Evolutionary conservation across 1,140 invertebrate species (phyloP).

Genomic region (Drosophila pruinosa): DNA sequence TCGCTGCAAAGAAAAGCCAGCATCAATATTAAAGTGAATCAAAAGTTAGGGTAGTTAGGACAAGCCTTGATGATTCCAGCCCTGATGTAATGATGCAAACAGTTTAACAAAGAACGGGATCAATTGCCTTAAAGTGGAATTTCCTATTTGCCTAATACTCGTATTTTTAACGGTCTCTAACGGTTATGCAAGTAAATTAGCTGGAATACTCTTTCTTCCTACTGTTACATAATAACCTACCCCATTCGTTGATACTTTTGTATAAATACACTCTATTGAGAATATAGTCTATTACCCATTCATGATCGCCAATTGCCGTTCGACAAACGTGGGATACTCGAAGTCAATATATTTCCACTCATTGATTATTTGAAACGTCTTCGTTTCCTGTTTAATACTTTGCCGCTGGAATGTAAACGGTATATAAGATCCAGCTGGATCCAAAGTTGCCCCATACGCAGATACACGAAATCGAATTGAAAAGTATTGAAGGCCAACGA

Average conservation of each 20-base stretch:
- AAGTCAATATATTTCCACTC: slow-evolving; percentile 86
- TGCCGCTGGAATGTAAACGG: slow-evolving; percentile 4
- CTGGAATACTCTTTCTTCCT: background rate
- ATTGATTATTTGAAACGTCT: slow-evolving; percentile 76
- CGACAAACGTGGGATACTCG: slow-evolving; percentile 83
- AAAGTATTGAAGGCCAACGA: slow-evolving; percentile 33
- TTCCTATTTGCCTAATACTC: no score
- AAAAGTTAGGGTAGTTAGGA: no score
- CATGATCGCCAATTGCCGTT: slow-evolving; percentile 83
- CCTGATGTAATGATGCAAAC: no score
- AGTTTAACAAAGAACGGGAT: no score
- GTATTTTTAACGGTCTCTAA: no score
- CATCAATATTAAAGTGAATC: no score
- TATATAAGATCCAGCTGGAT: background rate
- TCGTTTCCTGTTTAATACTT: background rate
- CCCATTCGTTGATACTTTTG: no score
- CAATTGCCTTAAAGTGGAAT: no score
- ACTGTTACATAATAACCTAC: background rate
- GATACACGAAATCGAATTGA: slow-evolving; percentile 4
- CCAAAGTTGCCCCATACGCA: slow-evolving; percentile 4
- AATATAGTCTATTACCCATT: slow-evolving; percentile 68
- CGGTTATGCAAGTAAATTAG: no score
- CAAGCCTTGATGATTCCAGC: no score
- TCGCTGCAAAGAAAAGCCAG: no score
- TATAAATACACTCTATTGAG: no score